Base-by-base conservation (phyloP, 2,113 vertebrate species). In the Laticauda colubrina region DNA sequence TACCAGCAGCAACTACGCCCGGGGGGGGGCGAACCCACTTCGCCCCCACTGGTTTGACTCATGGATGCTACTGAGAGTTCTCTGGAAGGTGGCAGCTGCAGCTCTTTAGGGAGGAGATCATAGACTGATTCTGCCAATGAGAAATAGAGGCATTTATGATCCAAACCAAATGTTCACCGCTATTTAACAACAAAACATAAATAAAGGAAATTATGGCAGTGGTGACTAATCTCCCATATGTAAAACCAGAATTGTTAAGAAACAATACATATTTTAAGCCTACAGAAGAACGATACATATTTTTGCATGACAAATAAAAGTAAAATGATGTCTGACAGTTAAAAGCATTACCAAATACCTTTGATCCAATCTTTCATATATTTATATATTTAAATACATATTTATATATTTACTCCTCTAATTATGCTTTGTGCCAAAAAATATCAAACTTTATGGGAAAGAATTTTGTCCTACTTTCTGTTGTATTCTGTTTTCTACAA, bases 21-120 rank as follows among this genome's bases (percentile, higher is more conserved):
- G 98, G 98, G 97, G 98, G 98, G 98, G 95, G 98, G 98, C 97
- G 98, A 98, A 90, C 98, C 98, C 61, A 98, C 98, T 98, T 99
- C 99, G 93, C 99, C 99, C 92, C 98, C 99, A 1, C 99, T 99
- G 95, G 98, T 99, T 98, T 99, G 99, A 98, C 99, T 99, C 99
- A 99, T 99, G 97, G 98, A 98, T 97, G 98, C 98, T 97, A 97
- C 97, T 94, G 97, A 98, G 96, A 98, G 98, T 96, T 98, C 98
- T 97, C 97, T 97, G 96, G 98, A 97, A 96, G 98, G 97, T 95
- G 98, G 98, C 96, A 99, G 98, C 97, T 98, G 99, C 97, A 99
- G 97, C 98, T 99, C 98, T 98, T 98, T 98, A 95, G 98, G 98
- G 97, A 99, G 98, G 98, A 99, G 98, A 97, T 99, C 99, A 99